phyloP scores from a whole-genome alignment of 2,797 vertebrate genomes.

The Chrysolophus pictus region DNA sequence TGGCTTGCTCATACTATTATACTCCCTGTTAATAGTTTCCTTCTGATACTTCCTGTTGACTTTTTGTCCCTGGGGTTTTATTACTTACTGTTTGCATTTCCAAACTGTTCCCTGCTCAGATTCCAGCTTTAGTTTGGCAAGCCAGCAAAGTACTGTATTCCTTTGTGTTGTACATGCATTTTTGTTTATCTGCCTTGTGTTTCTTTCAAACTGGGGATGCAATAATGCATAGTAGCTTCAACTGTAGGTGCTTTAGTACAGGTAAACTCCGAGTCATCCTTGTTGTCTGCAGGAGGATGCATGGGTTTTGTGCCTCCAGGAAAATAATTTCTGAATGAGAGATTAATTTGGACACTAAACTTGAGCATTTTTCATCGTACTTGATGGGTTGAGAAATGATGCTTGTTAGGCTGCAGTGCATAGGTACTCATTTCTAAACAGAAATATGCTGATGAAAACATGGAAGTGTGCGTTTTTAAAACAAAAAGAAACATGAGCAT shows the following conservation, averaged over 20 bases:
- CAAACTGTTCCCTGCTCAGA: background rate
- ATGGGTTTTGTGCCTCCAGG: background rate
- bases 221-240: background rate
- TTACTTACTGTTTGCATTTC: background rate
- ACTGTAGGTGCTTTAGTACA: background rate
- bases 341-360: background rate
- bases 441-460: background rate
- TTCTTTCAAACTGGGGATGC: background rate
- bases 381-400: background rate
- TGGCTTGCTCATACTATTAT: background rate
- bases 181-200: background rate
- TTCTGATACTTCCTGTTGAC: background rate
- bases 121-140: background rate
- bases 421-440: background rate
- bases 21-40: background rate
- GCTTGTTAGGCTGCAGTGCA: background rate
- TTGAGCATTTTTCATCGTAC: background rate
- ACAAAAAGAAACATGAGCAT: background rate
- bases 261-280: background rate
- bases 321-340: background rate
- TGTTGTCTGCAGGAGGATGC: background rate
- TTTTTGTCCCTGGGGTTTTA: background rate
- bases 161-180: background rate
- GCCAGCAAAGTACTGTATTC: background rate
- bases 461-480: background rate